Base-by-base conservation (phyloP, 2,797 vertebrate genomes). In the Chelon auratus region DNA sequence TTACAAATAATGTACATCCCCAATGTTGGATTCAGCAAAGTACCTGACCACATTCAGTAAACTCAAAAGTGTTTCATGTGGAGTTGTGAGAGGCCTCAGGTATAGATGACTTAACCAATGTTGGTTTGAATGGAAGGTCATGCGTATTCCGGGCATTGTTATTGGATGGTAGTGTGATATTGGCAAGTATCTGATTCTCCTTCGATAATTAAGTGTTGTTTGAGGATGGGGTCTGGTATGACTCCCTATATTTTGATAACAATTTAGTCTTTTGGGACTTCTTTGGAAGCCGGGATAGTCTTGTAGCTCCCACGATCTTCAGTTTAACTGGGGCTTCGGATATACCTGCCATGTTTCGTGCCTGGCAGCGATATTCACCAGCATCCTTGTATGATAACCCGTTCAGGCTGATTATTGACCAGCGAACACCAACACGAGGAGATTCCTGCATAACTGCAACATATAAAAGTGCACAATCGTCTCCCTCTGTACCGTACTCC, bases 401-500 rank as follows among this genome's bases (percentile, higher is more conserved):
- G 0, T 95, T 96, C 80, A 98, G 73, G 87, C 95, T 98, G 78
- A 99, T 94, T 55, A 97, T 94, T 5, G 97, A 98, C 97, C 97
- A 98, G 69, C 95, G 93, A 62, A 95, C 91, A 22, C 97, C 97
- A 11, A 96, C 95, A 60, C 86, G 92, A 71, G 97, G 96, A 84
- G 96, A 96, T 80, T 96, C 96, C 86, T 98, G 96, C 85, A 98
- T 94, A 73, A 97, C 97, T 98, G 72, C n/a, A 80, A 84, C 11
- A 78, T 1, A 18, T 40, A 67, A 53, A 60, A n/a, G 20, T 9
- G 5, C 4, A 69, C 6, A 62, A n/a, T 64, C 8, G 69, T 9
- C 78, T 18, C 30, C 17, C 12, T 26, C 3, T 13, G n/a, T n/a
- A 70, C 11, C 40, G 3, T 42, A 14, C 3, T 13, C 13, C 40